Evolutionary conservation across 2,888 invertebrate genomes (phyloP), one percentile per base, ranked within the genome.

Genomic region (Bedellia somnulentella): DNA sequence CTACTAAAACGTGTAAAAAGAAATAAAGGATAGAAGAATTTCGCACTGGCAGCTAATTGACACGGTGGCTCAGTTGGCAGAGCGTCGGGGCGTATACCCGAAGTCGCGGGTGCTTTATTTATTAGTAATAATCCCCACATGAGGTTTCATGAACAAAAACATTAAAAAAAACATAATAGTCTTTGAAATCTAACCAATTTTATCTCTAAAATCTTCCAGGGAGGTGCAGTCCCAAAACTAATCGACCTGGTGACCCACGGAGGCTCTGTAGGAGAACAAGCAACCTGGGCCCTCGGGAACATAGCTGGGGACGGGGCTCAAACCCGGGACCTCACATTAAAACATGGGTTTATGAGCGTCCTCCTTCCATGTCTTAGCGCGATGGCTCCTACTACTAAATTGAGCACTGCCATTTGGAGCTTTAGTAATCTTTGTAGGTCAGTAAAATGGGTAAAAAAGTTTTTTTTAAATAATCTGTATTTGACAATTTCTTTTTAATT

Each of bases 261-360:
- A 1, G 61, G 80, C 0, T 81, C 86, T 40, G 87, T 98, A 2
- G 87, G 89, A 1, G 95, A 96, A 51, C 95, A 96, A 59, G 87
- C 93, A n/a, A 91, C 95, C 0, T 97, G 92, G 98, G 97, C 97
- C 0, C 73, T 96, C n/a, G 94, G 95, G 39, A 99, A 99, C 67
- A 93, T 98, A 45, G 95, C 96, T 5, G 96, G 97, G 18, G 92
- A 93, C 57, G 90, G 92, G 0, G 80, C 91, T 0, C 66, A 61
- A 9, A 80, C 91, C 1, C 78, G 98, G 26, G 96, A 98, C 64
- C 63, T 82, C 32, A 92, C 96, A 25, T 81, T 98, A 5, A 53
- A 59, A 1, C 61, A 79, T 35, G 86, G 86, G 10, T 85, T 89
- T 15, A 70, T 96, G 42, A 80, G 83, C 1, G 83, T 86, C 4